A percentile compares a stretch with the other conserved stretches of the same genome.
Conservation (phyloP, 2,888 invertebrate genomes). For the Cantharis rustica region DNA sequence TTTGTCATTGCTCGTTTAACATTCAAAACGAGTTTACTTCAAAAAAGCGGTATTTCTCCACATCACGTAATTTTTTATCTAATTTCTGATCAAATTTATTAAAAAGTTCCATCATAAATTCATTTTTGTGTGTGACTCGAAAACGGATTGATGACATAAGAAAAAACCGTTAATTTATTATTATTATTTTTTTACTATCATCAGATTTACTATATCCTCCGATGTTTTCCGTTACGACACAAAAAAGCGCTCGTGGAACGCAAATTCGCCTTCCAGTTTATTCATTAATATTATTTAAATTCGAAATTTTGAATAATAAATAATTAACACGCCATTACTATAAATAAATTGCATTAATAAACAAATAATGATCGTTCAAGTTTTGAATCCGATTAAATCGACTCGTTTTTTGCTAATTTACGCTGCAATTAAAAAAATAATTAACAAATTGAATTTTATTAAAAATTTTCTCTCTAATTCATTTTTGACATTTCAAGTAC, state of each 20-base stretch:
- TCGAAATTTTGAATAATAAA: not conserved
- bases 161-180: not conserved
- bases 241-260: not conserved
- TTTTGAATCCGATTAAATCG: not conserved
- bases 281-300: not conserved
- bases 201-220: not conserved
- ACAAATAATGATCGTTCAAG: not conserved
- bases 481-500: not conserved
- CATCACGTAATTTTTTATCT: not conserved
- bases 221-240: not conserved
- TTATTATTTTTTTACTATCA: not conserved
- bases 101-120: conserved; percentile 8
- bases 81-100: not conserved
- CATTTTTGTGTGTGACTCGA: conserved; percentile 27
- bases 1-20: not conserved
- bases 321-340: not conserved
- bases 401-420: not conserved
- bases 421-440: not conserved
- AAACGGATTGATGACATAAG: conserved; percentile 16
- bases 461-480: not conserved
- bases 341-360: not conserved
- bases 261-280: not conserved
- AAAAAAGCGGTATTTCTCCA: not conserved
- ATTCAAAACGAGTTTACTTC: not conserved
- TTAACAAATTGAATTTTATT: not conserved